Conservation (phyloP, 2,888 invertebrate species). For the Drosophila pseudotakahashii region DNA sequence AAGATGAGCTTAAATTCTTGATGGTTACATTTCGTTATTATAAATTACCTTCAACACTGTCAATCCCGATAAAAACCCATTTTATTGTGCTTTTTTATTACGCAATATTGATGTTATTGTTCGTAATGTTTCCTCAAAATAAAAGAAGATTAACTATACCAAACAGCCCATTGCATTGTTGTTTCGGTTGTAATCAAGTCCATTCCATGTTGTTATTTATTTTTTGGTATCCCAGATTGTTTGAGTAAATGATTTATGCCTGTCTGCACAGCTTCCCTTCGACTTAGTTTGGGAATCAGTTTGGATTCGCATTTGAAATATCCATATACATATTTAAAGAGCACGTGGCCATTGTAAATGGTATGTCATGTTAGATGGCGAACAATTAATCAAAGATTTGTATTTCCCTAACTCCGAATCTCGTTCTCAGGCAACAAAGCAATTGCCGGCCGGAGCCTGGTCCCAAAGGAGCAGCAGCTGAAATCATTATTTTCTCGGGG, state of each 20-base stretch:
- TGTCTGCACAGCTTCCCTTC: constrained; percentile 23
- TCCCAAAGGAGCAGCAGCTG: constrained; percentile 41
- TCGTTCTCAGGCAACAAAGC: constrained; percentile 10
- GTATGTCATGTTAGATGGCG: constrained; percentile 70
- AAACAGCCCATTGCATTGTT: constrained; percentile 25
- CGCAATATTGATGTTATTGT: constrained; percentile 11
- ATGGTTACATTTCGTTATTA: not conserved
- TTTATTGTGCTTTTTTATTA: constrained; percentile 4
- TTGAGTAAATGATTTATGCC: constrained; percentile 67
- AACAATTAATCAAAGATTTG: constrained; percentile 78
- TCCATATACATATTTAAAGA: constrained; percentile 73
- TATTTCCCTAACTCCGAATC: constrained; percentile 46
- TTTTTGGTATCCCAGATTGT: constrained; percentile 24
- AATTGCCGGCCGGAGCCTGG: constrained; percentile 22
- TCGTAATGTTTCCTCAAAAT: constrained; percentile 1
- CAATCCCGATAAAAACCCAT: not conserved
- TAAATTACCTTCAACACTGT: not conserved
- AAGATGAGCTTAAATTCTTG: too few relatives aligned
- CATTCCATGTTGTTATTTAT: constrained; percentile 23
- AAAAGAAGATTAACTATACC: constrained; percentile 46
- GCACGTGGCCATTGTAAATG: constrained; percentile 77
- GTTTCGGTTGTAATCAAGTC: constrained; percentile 29
- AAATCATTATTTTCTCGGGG: constrained; percentile 21
- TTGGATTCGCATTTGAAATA: constrained; percentile 55
- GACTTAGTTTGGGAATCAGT: constrained; percentile 28